Evolutionary conservation across 2,113 vertebrate genomes (phyloP).

Genomic region (Ascaphus truei): DNA sequence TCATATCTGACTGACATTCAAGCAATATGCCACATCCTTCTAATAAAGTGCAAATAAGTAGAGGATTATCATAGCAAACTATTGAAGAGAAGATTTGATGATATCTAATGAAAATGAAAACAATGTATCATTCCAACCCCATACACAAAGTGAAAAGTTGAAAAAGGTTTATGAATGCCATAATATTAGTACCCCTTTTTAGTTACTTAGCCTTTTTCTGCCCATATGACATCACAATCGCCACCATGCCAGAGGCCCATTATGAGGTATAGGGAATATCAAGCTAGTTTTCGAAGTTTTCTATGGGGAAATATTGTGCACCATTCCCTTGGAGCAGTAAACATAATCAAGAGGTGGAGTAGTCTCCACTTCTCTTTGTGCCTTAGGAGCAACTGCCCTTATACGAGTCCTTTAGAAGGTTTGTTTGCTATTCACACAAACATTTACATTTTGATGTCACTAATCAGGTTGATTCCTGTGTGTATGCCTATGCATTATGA

Average conservation of each 20-base stretch:
- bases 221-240: not conserved
- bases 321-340: not conserved
- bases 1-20: constrained; percentile 24
- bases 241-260: not conserved
- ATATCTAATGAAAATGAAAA: constrained; percentile 27
- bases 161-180: constrained; percentile 8
- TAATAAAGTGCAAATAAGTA: constrained; percentile 24
- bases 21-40: constrained; percentile 18
- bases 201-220: constrained; percentile 6
- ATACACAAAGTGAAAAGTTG: constrained; percentile 12
- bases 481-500: too few species aligned
- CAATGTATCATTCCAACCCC: constrained; percentile 20
- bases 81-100: constrained; percentile 25
- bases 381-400: too few species aligned
- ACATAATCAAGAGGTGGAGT: not conserved
- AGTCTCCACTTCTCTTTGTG: too few species aligned
- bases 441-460: too few species aligned
- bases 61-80: constrained; percentile 28
- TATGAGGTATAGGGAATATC: not conserved
- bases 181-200: not conserved
- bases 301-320: not conserved
- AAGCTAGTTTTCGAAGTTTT: not conserved
- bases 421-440: too few species aligned
- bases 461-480: too few species aligned
- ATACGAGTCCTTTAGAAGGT: too few species aligned